Conservation (phyloP, 2,888 invertebrate genomes). For the Notodonta dromedarius region DNA sequence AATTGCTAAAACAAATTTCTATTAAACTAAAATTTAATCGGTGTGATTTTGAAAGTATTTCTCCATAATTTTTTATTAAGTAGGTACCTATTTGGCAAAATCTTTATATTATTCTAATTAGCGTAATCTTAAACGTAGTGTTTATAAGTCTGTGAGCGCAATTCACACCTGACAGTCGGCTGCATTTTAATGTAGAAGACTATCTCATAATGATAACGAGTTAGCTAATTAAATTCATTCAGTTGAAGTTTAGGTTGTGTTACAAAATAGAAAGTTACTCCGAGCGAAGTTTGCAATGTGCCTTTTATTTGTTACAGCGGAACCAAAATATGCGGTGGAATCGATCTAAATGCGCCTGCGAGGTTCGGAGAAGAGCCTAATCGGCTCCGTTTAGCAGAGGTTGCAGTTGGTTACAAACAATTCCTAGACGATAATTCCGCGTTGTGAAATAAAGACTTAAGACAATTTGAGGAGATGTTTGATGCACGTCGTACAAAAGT, state of each 20-base stretch:
- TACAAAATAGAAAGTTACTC: neutral
- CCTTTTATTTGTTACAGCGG: slow-evolving; percentile 70
- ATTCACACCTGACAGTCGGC: no score
- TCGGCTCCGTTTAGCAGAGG: slow-evolving; percentile 9
- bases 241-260: neutral
- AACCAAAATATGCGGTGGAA: slow-evolving; percentile 79
- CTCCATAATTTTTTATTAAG: no score
- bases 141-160: no score
- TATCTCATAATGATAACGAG: no score
- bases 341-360: slow-evolving; percentile 74
- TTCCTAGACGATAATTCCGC: slow-evolving; percentile 6
- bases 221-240: neutral
- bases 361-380: slow-evolving; percentile 45
- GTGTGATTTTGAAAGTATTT: no score
- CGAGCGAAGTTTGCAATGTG: slow-evolving; percentile 40
- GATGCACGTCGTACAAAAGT: neutral
- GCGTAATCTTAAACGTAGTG: no score
- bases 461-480: slow-evolving; percentile 6
- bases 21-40: no score
- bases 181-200: no score
- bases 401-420: neutral
- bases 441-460: slow-evolving; percentile 17
- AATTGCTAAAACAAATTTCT: no score
- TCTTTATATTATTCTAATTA: no score
- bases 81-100: no score